phyloP scores from a whole-genome alignment of 2,113 vertebrate species.

The Casuarius casuarius region DNA sequence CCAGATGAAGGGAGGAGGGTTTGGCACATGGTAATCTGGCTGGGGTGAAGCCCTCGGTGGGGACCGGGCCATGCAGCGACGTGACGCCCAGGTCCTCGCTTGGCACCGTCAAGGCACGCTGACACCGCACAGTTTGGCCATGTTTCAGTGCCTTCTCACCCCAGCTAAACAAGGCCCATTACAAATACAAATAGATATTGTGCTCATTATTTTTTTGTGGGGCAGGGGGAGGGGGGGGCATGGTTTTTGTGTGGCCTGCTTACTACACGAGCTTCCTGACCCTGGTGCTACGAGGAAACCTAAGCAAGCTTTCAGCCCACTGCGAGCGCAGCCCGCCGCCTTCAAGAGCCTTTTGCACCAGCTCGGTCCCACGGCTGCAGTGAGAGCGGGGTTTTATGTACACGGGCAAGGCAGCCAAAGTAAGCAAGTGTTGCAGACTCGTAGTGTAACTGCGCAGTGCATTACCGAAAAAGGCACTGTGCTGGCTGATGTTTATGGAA shows the following conservation, averaged over 20 bases:
- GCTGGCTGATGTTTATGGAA: not conserved
- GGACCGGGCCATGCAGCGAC: accelerated
- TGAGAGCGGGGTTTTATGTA: not conserved
- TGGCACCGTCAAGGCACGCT: accelerated
- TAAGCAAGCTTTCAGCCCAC: accelerated
- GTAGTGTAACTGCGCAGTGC: not conserved
- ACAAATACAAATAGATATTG: not conserved
- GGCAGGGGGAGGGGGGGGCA: not conserved
- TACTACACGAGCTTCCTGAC: not conserved
- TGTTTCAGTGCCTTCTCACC: accelerated
- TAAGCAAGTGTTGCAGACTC: not conserved
- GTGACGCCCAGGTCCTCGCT: not conserved
- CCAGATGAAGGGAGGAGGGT: too few relatives aligned
- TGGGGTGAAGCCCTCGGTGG: accelerated
- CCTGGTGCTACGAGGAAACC: not conserved
- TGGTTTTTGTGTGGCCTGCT: not conserved
- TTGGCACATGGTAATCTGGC: accelerated
- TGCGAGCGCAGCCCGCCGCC: accelerated
- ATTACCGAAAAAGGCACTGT: not conserved
- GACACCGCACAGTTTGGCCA: accelerated
- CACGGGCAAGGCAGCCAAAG: not conserved
- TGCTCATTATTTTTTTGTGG: not conserved
- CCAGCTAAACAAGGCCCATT: not conserved
- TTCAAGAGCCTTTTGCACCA: not conserved
- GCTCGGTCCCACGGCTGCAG: not conserved